phyloP scores from a whole-genome alignment of 2,797 vertebrate species.

The Sebastes wilsoni region DNA sequence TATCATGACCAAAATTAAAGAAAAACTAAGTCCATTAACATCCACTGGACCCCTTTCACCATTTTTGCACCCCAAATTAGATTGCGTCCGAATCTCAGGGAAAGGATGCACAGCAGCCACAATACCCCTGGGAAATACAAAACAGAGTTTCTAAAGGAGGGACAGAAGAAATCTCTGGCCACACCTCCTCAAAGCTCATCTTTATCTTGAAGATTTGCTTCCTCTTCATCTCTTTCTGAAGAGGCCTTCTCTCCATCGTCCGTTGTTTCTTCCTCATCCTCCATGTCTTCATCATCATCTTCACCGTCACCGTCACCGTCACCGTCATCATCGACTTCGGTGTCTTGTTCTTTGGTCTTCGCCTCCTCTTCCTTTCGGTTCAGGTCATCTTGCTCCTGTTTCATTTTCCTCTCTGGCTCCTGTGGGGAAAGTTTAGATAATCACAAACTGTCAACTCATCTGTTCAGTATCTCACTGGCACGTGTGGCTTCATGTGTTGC shows the following conservation, averaged over 20 bases:
- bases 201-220: conserved; percentile 77
- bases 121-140: conserved; percentile 67
- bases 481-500: neutral
- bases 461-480: neutral
- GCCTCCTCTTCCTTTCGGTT: conserved; percentile 83
- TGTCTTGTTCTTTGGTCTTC: conserved; percentile 78
- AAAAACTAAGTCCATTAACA: conserved; percentile 50
- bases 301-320: neutral
- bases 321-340: conserved; percentile 21
- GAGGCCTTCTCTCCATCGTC: conserved; percentile 58
- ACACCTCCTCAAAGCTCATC: conserved; percentile 80
- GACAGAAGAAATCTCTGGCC: conserved; percentile 26
- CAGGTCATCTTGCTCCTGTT: conserved; percentile 81
- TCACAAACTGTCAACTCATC: neutral
- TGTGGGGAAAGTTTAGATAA: conserved; percentile 22
- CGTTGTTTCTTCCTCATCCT: conserved; percentile 47
- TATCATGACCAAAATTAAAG: conserved; percentile 49
- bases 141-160: conserved; percentile 64
- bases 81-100: conserved; percentile 67
- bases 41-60: conserved; percentile 37
- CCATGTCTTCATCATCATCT: neutral
- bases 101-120: conserved; percentile 83
- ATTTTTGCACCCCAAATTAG: conserved; percentile 46
- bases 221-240: conserved; percentile 66
- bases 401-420: conserved; percentile 86